Base-by-base conservation (phyloP, 1,140 invertebrate species). In the Calephelis nemesis region DNA sequence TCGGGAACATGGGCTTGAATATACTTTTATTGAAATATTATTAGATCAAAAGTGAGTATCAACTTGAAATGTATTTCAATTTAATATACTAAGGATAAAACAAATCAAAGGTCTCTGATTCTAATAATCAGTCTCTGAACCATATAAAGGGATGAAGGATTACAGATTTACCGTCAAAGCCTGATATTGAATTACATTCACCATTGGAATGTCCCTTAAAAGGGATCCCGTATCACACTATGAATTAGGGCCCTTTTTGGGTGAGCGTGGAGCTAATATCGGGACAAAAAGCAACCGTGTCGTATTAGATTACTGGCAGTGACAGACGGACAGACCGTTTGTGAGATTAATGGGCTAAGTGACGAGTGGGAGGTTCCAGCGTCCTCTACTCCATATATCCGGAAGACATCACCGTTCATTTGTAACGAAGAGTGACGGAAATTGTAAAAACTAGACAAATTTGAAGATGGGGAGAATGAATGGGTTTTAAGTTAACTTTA, bases 221-320 rank as follows among this genome's bases (percentile, higher is more conserved):
- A 74, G 74, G 76, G 64, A 72, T 71, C 73, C 77, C 76, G 77
- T 80, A 77, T 72, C 62, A 71, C 52, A 19, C 10, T 30, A 65
- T 75, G 78, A 77, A 87, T 84, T 86, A 86, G 75, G 78, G 72
- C 72, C 80, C 76, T 83, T 88, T 83, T 77, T 80, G 82, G 78
- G 74, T 77, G 79, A 81, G 82, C n/a, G 48, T 40, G 52, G 40
- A 58, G 54, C 80, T 85, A 85, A 83, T 82, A 83, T 76, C 42
- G 78, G 84, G 77, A 84, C 82, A 87, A 88, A 87, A 91, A 91
- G 83, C 81, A 79, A 77, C 84, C 85, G 85, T 88, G 87, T 89
- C 87, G 84, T 87, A 89, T 91, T 89, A 89, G 87, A 91, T 91
- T 90, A 90, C 77, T 84, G 82, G 73, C 82, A 77, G 81, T 88